phyloP scores from a whole-genome alignment of 53 echinoderm and acorn worm species.

The Hippasteria phrygiana region DNA sequence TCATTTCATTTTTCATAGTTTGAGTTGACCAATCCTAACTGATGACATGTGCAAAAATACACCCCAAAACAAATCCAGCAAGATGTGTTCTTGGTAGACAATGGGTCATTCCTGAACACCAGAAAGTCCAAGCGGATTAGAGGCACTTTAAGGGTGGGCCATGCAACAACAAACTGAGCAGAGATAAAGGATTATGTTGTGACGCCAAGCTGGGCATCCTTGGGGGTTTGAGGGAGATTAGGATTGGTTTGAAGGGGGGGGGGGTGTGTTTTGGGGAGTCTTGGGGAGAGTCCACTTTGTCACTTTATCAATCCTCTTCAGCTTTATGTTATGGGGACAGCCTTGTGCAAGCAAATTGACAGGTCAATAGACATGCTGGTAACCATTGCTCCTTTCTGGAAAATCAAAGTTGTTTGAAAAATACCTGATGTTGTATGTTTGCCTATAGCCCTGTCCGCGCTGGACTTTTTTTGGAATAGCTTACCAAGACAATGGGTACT shows the following conservation, averaged over 20 bases:
- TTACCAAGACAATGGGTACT: no score
- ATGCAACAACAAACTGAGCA: background rate
- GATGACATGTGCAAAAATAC: no score
- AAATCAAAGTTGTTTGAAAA: no score
- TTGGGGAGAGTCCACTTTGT: background rate
- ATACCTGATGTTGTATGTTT: no score
- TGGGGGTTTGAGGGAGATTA: constrained; percentile 4
- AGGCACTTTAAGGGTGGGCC: constrained; percentile 18
- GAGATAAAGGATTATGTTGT: constrained; percentile 42
- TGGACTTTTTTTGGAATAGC: no score
- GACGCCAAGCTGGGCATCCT: constrained; percentile 34
- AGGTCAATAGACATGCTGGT: background rate
- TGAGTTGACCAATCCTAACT: no score
- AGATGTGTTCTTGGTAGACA: no score
- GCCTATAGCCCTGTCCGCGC: no score
- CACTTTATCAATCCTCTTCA: background rate
- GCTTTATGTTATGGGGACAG: background rate
- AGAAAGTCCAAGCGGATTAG: background rate
- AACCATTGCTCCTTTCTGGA: background rate
- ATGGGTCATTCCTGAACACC: background rate
- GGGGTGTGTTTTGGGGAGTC: background rate
- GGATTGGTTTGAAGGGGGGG: constrained; percentile 9
- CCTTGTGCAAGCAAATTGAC: background rate
- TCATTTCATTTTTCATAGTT: no score
- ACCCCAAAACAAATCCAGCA: no score